Percentiles rank a stretch among this genome's conserved stretches.
phyloP scores from a whole-genome alignment of 2,113 vertebrate genomes.

The Triplophysa dalaica region DNA sequence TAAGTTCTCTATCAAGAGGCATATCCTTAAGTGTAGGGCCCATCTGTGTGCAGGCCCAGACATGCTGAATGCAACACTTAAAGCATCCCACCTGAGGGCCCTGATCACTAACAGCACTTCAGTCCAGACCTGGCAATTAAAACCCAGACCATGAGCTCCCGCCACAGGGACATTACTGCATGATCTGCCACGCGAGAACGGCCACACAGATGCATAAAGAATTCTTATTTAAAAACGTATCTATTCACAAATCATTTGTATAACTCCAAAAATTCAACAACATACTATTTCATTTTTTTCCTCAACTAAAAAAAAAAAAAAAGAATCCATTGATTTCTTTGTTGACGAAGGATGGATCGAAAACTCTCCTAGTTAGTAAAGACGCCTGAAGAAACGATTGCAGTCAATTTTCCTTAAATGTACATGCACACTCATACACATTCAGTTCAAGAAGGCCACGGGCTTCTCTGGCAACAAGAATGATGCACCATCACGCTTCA shows the following conservation, averaged over 20 bases:
- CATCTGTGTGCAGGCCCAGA: conserved; percentile 37
- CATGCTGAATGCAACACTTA: conserved; percentile 18
- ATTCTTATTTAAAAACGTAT: too few species aligned
- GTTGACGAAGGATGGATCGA: too few species aligned
- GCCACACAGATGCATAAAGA: not conserved
- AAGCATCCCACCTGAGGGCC: conserved; percentile 19
- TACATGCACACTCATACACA: conserved; percentile 58
- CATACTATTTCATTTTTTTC: too few species aligned
- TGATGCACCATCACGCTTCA: conserved; percentile 16
- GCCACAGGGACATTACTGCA: not conserved
- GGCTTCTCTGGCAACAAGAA: conserved; percentile 34
- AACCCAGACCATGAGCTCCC: not conserved
- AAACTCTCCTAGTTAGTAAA: too few species aligned
- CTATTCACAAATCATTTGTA: too few species aligned
- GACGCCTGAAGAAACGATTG: not conserved
- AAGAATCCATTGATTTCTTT: too few species aligned
- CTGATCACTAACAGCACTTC: conserved; percentile 18
- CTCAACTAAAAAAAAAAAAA: too few species aligned
- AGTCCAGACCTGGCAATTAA: conserved; percentile 21
- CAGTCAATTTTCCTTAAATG: too few species aligned
- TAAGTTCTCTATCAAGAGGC: conserved; percentile 34
- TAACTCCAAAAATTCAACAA: too few species aligned
- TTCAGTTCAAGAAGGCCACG: conserved; percentile 38
- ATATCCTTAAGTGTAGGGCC: conserved; percentile 28
- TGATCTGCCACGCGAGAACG: not conserved